These are phyloP conservation scores for Dasypus novemcinctus DNA, from an alignment of 2,113 vertebrate genomes.

Conservation along the genomic window DNA sequence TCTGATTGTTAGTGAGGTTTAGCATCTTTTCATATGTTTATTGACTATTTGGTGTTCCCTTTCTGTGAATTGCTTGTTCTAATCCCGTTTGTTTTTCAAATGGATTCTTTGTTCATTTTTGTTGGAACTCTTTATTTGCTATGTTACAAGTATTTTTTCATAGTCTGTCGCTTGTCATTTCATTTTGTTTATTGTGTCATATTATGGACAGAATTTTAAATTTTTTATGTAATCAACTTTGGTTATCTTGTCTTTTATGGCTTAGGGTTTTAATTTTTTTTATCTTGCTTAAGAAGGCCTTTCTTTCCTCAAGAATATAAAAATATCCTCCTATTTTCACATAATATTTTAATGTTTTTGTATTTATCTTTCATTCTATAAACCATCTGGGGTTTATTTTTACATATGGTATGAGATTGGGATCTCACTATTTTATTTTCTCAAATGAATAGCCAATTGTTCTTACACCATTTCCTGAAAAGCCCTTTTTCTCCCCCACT, in stretches of 20 bases:
- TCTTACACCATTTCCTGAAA: constrained; percentile 10
- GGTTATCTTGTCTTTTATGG: background rate
- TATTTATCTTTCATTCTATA: constrained; percentile 30
- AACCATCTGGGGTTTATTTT: constrained; percentile 49
- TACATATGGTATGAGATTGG: background rate
- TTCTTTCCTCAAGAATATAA: background rate
- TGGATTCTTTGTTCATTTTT: background rate
- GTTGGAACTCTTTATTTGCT: background rate
- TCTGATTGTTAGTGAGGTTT: background rate
- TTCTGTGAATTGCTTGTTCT: background rate
- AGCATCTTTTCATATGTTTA: background rate
- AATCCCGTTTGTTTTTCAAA: background rate
- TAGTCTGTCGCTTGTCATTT: background rate
- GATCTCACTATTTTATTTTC: constrained; percentile 17
- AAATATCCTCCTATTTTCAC: background rate
- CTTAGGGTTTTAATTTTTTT: background rate
- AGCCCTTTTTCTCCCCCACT: background rate
- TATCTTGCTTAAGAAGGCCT: background rate
- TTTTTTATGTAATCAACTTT: background rate
- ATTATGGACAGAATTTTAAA: background rate
- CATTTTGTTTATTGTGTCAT: background rate
- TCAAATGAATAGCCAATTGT: background rate
- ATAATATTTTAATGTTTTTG: constrained; percentile 14
- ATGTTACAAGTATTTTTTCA: background rate
- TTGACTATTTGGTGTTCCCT: background rate